Conservation (phyloP, 2,888 invertebrate species). For the Dromius quadrimaculatus region DNA sequence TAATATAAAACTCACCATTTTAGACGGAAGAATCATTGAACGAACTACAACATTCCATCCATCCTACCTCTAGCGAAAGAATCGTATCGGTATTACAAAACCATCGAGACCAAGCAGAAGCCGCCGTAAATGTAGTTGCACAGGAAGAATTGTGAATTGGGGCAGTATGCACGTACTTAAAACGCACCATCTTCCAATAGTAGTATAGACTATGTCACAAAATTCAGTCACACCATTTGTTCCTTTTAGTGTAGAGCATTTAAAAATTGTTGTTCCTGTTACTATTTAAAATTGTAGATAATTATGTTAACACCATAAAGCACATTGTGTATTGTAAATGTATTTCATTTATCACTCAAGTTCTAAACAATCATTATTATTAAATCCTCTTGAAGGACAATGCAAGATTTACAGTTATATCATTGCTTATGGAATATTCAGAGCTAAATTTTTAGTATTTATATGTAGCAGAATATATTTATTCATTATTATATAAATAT, state of each 20-base stretch:
- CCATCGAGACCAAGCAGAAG: conserved; percentile 57
- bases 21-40: conserved; percentile 84
- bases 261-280: conserved; percentile 49
- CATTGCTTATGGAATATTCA: too few species aligned
- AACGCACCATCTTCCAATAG: conserved; percentile 45
- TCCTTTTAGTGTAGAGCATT: conserved; percentile 48
- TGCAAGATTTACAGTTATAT: too few species aligned
- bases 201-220: conserved; percentile 26
- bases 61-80: conserved; percentile 70
- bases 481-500: too few species aligned
- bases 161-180: conserved; percentile 47
- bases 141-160: conserved; percentile 52
- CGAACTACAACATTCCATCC: conserved; percentile 76
- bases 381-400: too few species aligned
- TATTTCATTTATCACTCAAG: conserved; percentile 4
- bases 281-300: conserved; percentile 48
- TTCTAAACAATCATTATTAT: neutral
- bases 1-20: neutral
- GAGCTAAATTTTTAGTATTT: too few species aligned
- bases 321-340: conserved; percentile 35
- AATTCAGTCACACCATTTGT: conserved; percentile 41
- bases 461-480: too few species aligned
- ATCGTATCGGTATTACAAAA: conserved; percentile 67
- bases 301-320: conserved; percentile 51
- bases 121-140: conserved; percentile 14